Evolutionary conservation across 2,888 invertebrate species (phyloP), one percentile per base, ranked within the genome.

Genomic region (Pterobdella sp.): DNA sequence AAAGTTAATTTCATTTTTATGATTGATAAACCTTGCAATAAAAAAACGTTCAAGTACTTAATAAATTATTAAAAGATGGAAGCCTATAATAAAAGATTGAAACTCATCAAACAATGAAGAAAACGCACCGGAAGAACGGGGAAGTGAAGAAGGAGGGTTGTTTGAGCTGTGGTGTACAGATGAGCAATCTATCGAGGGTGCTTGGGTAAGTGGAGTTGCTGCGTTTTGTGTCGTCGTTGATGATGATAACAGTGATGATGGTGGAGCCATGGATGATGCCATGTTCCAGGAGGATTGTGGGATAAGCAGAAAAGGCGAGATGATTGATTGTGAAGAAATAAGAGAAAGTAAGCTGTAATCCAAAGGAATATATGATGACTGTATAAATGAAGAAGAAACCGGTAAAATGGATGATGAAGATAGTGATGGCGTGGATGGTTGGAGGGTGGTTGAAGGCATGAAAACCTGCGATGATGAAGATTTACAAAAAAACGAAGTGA

Each of bases 111-210:
- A n/a, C n/a, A n/a, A n/a, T n/a, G n/a, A n/a, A n/a, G n/a, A n/a
- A n/a, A n/a, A 42, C 7, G 10, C 10, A 42, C 49, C 49, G 49
- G 49, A 42, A 14, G 49, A 42, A 42, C 10, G 10, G 22, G 49
- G 49, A 7, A 14, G 49, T 7, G 49, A 42, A 14, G 49, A 7
- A 14, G 49, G 7, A 7, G 22, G 10, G 22, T 42, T 42, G 49
- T 42, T 22, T 42, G 49, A 42, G 49, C 49, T 42, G 49, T 42
- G 7, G 10, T 42, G 7, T 42, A 42, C 4, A 37, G 68, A 68
- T 68, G 68, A 68, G 36, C 37, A 68, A 74, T 49, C 26, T 65
- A 65, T 31, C 74, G 66, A 42, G 34, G 65, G 67, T 73, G 74
- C 65, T 71, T 18, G 64, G 32, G 66, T 31, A 26, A n/a, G 32